phyloP scores from a whole-genome alignment of 2,797 vertebrate species.

The Falco concolor region DNA sequence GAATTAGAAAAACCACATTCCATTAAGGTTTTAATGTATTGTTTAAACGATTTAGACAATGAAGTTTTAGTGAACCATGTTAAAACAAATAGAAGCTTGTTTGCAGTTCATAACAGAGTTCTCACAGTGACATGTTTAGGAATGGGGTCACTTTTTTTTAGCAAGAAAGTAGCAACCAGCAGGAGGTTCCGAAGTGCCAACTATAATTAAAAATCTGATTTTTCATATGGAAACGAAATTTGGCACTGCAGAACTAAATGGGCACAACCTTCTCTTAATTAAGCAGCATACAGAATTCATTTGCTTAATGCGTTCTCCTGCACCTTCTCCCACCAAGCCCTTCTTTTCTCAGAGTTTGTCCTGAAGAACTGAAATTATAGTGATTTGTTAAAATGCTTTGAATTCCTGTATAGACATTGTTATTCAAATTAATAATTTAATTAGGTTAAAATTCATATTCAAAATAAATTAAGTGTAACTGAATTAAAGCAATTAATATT shows the following conservation, averaged over 20 bases:
- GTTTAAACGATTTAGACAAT: slow-evolving; percentile 26
- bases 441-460: slow-evolving; percentile 4
- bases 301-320: neutral
- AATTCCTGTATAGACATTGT: neutral
- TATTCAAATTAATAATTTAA: slow-evolving; percentile 35
- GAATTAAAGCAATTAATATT: slow-evolving; percentile 9
- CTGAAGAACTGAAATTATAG: neutral
- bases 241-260: neutral
- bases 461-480: slow-evolving; percentile 11
- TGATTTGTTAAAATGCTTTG: neutral
- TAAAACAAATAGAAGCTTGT: slow-evolving; percentile 25
- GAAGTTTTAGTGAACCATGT: neutral
- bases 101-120: neutral
- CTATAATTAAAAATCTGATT: slow-evolving; percentile 51
- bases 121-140: neutral
- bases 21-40: neutral
- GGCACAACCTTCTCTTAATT: slow-evolving; percentile 14
- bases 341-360: neutral
- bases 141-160: slow-evolving; percentile 61
- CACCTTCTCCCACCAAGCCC: neutral
- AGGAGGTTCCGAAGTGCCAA: slow-evolving; percentile 45
- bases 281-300: neutral
- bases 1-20: neutral
- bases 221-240: slow-evolving; percentile 23
- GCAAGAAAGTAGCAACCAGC: slow-evolving; percentile 6